Base-by-base conservation (phyloP, 2,797 vertebrate genomes). In the Limnodromus scolopaceus region DNA sequence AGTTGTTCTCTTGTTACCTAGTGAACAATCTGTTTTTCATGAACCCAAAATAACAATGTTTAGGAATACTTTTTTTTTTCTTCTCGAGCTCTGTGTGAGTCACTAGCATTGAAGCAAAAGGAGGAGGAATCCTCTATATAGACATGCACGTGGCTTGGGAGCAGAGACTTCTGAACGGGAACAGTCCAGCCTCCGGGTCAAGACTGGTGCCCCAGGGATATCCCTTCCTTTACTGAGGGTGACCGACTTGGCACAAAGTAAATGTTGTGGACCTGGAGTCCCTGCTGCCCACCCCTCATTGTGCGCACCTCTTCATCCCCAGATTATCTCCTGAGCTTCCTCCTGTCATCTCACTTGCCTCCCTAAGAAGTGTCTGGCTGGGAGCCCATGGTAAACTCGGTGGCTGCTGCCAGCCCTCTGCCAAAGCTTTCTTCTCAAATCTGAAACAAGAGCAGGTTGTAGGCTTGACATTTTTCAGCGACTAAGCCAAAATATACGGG, bases 381-480 rank as follows among this genome's bases (percentile, higher is more conserved):
- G 1, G 61, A 81, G 95, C 85, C 93, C 76, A 27, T 4, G 81
- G 95, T 63, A 77, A 93, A 91, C 39, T 43, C 4, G 0, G 65
- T 92, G 90, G 24, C 61, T 94, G 85, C 90, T 94, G 88, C 90
- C 93, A 96, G 53, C 69, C 87, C 87, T 77, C 84, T 93, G 95
- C 95, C 92, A 96, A 94, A 96, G 79, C 83, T 77, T 95, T 87
- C 79, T 57, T 91, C 94, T 94, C 87, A 94, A 87, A 89, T 93
- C 79, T 90, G 83, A 93, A 96, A 94, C 77, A 78, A 85, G 83
- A 95, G 94, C 94, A 96, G 86, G 90, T 88, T 96, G 92, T 48
- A 95, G 87, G 72, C 82, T 93, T 96, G 95, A 94, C 91, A 85
- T 94, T 94, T 96, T 84, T 96, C 91, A 95, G 94, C 89, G 71